phyloP scores from a whole-genome alignment of 2,113 vertebrate species.

The Rhinopomastus cyanomelas region DNA sequence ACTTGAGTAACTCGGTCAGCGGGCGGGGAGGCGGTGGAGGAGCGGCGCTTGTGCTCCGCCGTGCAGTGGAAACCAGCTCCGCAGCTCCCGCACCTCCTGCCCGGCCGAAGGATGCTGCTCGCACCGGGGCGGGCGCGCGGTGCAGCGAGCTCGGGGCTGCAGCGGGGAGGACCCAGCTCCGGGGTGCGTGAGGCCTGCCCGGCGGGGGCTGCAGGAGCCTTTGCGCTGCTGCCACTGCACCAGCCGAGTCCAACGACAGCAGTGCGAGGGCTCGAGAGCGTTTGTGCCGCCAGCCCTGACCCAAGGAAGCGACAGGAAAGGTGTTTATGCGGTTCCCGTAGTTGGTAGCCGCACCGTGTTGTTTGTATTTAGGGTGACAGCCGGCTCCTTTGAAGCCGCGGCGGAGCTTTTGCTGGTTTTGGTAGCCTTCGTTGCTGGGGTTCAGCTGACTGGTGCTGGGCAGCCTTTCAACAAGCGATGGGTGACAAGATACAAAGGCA shows the following conservation, averaged over 20 bases:
- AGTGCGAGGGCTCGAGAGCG: rapidly evolving
- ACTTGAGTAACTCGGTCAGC: not conserved
- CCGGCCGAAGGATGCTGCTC: not conserved
- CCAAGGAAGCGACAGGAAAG: not conserved
- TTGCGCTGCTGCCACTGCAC: not conserved
- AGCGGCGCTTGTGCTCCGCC: not conserved
- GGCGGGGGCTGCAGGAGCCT: not conserved
- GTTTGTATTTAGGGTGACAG: not conserved
- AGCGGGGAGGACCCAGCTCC: not conserved
- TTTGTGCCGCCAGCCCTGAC: not conserved
- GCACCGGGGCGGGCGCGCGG: not conserved
- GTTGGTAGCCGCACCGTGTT: not conserved
- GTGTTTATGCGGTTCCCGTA: rapidly evolving
- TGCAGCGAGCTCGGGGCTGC: not conserved
- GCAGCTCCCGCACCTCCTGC: rapidly evolving
- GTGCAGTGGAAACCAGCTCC: not conserved
- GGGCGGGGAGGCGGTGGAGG: not conserved
- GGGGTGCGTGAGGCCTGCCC: not conserved
- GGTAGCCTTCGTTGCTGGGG: not conserved
- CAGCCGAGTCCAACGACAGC: rapidly evolving
- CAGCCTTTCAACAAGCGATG: not conserved
- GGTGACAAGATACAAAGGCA: not conserved
- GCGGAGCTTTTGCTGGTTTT: not conserved
- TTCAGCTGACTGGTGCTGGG: not conserved
- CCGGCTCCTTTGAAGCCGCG: not conserved